phyloP scores from a whole-genome alignment of 2,888 invertebrate genomes.

The Carterocephalus palaemon region DNA sequence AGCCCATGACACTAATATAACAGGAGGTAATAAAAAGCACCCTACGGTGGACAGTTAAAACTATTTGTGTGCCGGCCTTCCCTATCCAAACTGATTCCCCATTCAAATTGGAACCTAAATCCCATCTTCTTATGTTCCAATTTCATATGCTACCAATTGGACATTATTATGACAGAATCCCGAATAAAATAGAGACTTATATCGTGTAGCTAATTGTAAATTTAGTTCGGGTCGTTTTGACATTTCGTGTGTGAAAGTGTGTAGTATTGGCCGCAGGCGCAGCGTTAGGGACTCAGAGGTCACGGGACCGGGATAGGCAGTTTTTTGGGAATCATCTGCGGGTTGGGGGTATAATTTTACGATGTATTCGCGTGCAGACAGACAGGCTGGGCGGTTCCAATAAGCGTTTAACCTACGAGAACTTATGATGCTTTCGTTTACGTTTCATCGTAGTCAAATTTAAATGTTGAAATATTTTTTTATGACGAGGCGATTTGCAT shows the following conservation, averaged over 20 bases:
- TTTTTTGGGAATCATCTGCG: neutral
- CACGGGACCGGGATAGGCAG: too few species aligned
- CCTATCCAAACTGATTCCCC: neutral
- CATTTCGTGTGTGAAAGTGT: conserved; percentile 8
- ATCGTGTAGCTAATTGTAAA: neutral
- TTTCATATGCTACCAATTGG: neutral
- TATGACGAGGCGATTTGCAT: too few species aligned
- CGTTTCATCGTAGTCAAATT: too few species aligned
- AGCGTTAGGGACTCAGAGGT: conserved; percentile 8
- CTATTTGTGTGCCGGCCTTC: conserved; percentile 2
- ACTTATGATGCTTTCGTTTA: too few species aligned
- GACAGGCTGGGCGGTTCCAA: too few species aligned
- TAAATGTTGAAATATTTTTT: too few species aligned
- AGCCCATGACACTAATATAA: too few species aligned
- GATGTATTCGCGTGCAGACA: too few species aligned
- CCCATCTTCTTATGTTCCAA: neutral
- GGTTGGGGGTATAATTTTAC: neutral
- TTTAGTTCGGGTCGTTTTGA: neutral
- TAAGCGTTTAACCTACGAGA: too few species aligned
- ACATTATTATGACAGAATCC: neutral
- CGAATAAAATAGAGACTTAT: conserved; percentile 1
- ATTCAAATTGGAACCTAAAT: conserved; percentile 6
- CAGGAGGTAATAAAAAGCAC: conserved; percentile 10
- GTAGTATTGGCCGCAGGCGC: too few species aligned
- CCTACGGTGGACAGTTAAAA: conserved; percentile 9